Evolutionary conservation across 2,888 invertebrate species (phyloP).

Genomic region (Apotomis capreana): DNA sequence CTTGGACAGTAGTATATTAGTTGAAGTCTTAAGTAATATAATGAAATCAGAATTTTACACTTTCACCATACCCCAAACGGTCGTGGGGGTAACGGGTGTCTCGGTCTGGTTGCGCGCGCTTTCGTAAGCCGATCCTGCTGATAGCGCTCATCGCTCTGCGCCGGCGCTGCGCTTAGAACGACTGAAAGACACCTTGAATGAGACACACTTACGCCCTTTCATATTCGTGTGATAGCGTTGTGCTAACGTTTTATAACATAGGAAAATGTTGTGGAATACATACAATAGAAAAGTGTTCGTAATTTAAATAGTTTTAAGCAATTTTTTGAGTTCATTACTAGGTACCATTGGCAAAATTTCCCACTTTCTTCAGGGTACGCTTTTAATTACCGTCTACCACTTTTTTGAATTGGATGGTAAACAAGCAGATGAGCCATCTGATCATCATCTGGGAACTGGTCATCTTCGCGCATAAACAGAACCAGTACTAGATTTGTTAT

Average conservation of each 20-base stretch:
- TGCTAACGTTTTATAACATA: slow-evolving; percentile 24
- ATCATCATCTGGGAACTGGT: too few relatives aligned
- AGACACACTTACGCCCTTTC: not conserved
- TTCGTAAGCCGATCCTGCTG: slow-evolving; percentile 75
- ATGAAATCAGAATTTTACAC: slow-evolving; percentile 22
- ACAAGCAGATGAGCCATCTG: too few relatives aligned
- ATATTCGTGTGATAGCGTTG: not conserved
- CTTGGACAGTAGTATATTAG: not conserved
- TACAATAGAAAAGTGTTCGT: slow-evolving; percentile 1
- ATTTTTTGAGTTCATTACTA: not conserved
- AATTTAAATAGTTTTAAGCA: not conserved
- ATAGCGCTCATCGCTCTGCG: slow-evolving; percentile 52
- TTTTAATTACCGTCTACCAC: too few relatives aligned
- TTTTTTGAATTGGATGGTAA: too few relatives aligned
- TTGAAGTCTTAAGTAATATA: slow-evolving; percentile 1
- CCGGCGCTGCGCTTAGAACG: not conserved
- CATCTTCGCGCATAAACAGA: too few relatives aligned
- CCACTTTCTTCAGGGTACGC: too few relatives aligned
- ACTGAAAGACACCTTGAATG: not conserved
- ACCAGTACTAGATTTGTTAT: too few relatives aligned
- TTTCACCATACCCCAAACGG: slow-evolving; percentile 39
- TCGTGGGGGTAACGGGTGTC: slow-evolving; percentile 61
- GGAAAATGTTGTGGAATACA: slow-evolving; percentile 12
- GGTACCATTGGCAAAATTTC: too few relatives aligned
- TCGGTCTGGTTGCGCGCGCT: slow-evolving; percentile 72